Evolutionary conservation across 2,113 vertebrate species (phyloP), one percentile per base, ranked within the genome.

Genomic region (Periophthalmus modestus): DNA sequence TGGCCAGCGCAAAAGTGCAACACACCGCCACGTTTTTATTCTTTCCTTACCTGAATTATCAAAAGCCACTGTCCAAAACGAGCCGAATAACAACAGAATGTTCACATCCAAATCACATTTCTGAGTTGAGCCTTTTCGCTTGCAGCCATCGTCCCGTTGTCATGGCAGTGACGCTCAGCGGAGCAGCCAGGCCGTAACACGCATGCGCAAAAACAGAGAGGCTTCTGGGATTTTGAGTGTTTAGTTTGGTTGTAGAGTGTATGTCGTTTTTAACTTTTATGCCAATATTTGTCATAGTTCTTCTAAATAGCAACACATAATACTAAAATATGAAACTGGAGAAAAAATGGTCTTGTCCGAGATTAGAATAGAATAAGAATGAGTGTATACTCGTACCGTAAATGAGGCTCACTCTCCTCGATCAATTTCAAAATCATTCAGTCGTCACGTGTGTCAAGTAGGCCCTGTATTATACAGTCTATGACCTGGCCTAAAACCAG

Each of bases 61-160:
- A 66, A 18, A 63, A 75, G 18, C 10, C 33, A 43, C 23, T 82
- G 58, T 13, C 5, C 14, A 19, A 12, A 61, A 72, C 65, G 0
- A 7, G 6, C 39, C 21, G 24, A n/a, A 13, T 48, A 71, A 34
- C n/a, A 73, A 5, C 62, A 71, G 52, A 69, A 55, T 28, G 76
- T 19, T 85, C 72, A 85, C 39, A 46, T 63, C 57, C 11, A 85
- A 81, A 89, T 88, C 85, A 85, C 87, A 88, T 85, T 82, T 82
- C 78, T 80, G 36, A 28, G 9, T 65, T 65, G 62, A 65, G 34
- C 19, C 62, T 65, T 80, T 77, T 74, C 58, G 74, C 77, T 71
- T 6, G 65, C 46, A 74, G 86, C 86, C 91, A 88, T 89, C 88
- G 89, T 83, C 71, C 85, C 86, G 94, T 95, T 94, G 93, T 94